Percentiles rank a stretch among this genome's conserved stretches.
Evolutionary conservation across 1,140 invertebrate species (phyloP).

Genomic region (Theocolax elegans): DNA sequence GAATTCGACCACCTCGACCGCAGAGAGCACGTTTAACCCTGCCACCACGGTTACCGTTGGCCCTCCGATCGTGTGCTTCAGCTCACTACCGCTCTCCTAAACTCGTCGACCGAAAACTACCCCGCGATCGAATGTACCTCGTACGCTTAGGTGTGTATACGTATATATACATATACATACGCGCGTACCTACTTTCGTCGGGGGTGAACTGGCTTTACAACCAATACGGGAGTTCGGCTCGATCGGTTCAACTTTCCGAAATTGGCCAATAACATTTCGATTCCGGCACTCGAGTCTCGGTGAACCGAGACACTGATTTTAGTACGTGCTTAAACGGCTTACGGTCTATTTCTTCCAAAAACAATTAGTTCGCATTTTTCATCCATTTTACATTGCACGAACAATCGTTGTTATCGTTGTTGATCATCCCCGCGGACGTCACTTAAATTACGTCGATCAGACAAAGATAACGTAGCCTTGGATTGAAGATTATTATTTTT

Average conservation of each 20-base stretch:
- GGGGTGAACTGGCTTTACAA: not conserved
- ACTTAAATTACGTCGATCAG: no score
- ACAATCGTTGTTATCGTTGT: no score
- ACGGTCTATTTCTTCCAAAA: not conserved
- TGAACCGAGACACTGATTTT: slow-evolving; percentile 20
- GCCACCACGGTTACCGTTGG: slow-evolving; percentile 9
- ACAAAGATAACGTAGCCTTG: no score
- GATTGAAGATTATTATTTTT: no score
- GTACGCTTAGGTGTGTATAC: not conserved
- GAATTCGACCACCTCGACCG: slow-evolving; percentile 26
- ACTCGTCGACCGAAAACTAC: not conserved
- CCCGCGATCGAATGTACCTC: not conserved
- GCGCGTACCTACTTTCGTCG: not conserved
- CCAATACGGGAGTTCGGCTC: not conserved
- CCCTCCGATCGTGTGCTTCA: no score
- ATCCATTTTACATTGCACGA: no score
- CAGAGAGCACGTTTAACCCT: slow-evolving; percentile 36
- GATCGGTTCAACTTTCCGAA: slow-evolving; percentile 18
- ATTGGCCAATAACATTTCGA: slow-evolving; percentile 33
- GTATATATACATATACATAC: not conserved
- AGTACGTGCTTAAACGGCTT: slow-evolving; percentile 16
- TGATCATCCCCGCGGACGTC: no score
- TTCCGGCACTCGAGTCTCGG: slow-evolving; percentile 6
- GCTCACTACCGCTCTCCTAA: slow-evolving; percentile 5
- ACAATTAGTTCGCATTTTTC: no score